Conservation (phyloP, 2,113 vertebrate species). For the Datnioides undecimradiatus region DNA sequence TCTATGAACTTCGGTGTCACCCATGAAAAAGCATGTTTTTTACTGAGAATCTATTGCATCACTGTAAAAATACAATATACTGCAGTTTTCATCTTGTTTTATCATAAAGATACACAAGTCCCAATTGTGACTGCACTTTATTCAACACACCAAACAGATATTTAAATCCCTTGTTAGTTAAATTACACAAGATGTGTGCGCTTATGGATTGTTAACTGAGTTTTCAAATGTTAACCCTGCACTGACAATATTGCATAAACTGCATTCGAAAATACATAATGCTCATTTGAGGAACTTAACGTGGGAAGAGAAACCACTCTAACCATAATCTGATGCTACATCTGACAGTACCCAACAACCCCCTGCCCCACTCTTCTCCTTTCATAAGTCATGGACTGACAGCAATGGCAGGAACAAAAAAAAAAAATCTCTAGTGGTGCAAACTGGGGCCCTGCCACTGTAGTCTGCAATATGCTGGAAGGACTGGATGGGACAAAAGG, state of each 20-base stretch:
- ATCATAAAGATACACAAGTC: no score
- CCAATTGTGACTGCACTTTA: background rate
- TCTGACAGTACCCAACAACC: constrained; percentile 2
- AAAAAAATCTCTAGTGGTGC: constrained; percentile 45
- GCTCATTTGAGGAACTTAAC: background rate
- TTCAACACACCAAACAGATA: background rate
- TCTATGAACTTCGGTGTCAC: no score
- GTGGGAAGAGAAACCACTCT: background rate
- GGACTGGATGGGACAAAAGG: constrained; percentile 74
- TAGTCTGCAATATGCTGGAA: constrained; percentile 40
- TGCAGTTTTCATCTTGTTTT: background rate
- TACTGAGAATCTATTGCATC: background rate
- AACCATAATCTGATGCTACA: constrained; percentile 32
- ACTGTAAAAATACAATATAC: background rate
- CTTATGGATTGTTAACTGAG: no score
- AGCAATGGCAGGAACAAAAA: constrained; percentile 61
- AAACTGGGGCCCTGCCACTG: constrained; percentile 39
- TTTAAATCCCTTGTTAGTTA: background rate
- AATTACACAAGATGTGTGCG: background rate
- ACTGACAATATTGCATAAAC: background rate
- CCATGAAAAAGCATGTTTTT: no score
- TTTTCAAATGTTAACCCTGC: background rate
- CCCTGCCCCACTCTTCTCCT: background rate
- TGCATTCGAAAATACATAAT: background rate
- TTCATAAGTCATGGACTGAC: constrained; percentile 49